Conservation (phyloP, 1,140 invertebrate genomes). For the Drosophila jambulina region DNA sequence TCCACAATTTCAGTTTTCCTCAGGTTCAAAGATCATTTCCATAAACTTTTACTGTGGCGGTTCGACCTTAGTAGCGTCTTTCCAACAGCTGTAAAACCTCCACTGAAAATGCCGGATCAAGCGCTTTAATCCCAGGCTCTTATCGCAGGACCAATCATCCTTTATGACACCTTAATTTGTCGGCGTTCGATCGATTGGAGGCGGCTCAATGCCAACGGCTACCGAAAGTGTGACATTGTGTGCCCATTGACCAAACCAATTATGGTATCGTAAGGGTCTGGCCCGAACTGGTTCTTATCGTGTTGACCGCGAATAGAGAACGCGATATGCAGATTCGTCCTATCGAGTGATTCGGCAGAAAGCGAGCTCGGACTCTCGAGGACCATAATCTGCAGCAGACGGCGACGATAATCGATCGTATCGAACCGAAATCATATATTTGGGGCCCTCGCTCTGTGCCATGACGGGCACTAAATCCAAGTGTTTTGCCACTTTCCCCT, state of each 20-base stretch:
- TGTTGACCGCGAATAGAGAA: neutral
- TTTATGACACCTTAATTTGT: conserved; percentile 5
- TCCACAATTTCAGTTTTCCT: neutral
- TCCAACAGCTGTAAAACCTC: neutral
- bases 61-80: neutral
- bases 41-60: conserved; percentile 19
- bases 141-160: conserved; percentile 25
- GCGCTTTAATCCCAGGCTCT: conserved; percentile 21
- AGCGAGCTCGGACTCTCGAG: conserved; percentile 10
- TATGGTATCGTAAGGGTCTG: conserved; percentile 7
- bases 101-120: conserved; percentile 31
- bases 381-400: conserved; percentile 44
- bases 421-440: conserved; percentile 9
- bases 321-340: conserved; percentile 39
- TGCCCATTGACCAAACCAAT: neutral
- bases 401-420: conserved; percentile 28
- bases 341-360: conserved; percentile 14
- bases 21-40: conserved; percentile 3
- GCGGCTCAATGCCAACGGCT: neutral
- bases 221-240: conserved; percentile 26
- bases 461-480: conserved; percentile 44
- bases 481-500: conserved; percentile 15
- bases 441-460: neutral
- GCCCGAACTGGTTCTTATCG: conserved; percentile 8
- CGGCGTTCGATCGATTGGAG: conserved; percentile 24